A percentile compares a stretch with the other conserved stretches of the same genome.
phyloP scores from a whole-genome alignment of 2,888 invertebrate genomes.

The Emesis russula region DNA sequence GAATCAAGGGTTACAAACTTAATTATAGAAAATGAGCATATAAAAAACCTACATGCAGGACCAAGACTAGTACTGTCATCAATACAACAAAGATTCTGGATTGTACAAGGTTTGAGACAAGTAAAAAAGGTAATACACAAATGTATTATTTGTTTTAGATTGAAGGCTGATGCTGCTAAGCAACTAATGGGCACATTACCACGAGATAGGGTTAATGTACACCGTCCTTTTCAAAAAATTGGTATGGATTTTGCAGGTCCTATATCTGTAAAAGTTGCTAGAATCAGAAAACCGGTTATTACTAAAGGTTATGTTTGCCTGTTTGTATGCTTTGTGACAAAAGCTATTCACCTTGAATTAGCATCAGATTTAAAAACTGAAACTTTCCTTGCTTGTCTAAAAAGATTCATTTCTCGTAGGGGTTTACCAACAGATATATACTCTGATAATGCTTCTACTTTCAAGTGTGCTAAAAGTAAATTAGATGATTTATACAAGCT shows the following conservation, averaged over 20 bases:
- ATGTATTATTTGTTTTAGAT: conserved; percentile 52
- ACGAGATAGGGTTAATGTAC: conserved; percentile 15
- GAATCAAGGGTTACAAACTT: conserved; percentile 51
- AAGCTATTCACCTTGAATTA: conserved; percentile 71
- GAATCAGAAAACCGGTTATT: conserved; percentile 49
- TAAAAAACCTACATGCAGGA: conserved; percentile 48
- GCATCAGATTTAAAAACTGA: conserved; percentile 51
- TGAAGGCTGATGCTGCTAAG: conserved; percentile 32
- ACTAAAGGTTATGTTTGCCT: conserved; percentile 59
- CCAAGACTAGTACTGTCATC: conserved; percentile 17
- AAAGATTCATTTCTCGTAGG: conserved; percentile 66
- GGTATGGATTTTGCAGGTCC: conserved; percentile 68
- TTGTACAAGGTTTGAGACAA: conserved; percentile 43
- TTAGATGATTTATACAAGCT: conserved; percentile 55
- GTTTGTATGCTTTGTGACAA: conserved; percentile 69
- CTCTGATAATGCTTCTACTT: conserved; percentile 72
- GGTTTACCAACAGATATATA: conserved; percentile 53
- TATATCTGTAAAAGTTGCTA: conserved; percentile 42
- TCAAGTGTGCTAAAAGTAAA: conserved; percentile 59
- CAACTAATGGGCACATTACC: conserved; percentile 55
- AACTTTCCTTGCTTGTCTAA: conserved; percentile 66
- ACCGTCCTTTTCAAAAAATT: conserved; percentile 43
- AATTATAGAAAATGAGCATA: conserved; percentile 61
- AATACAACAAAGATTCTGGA: conserved; percentile 43
- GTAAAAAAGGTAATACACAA: conserved; percentile 50